phyloP scores from a whole-genome alignment of 2,888 invertebrate species.

The Dynastes tityus region DNA sequence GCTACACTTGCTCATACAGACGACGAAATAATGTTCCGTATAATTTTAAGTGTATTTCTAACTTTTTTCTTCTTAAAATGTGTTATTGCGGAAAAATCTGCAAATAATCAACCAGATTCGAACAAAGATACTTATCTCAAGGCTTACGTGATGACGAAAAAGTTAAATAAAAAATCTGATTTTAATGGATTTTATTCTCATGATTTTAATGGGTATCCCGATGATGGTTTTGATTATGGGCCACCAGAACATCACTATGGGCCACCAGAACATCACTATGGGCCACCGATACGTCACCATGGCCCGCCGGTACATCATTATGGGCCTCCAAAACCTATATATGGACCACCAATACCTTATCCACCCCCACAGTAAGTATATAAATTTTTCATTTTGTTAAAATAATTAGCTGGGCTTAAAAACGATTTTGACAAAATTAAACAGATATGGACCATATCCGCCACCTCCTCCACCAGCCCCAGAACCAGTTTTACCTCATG shows the following conservation, averaged over 20 bases:
- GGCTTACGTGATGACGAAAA: conserved; percentile 77
- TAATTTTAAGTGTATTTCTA: conserved; percentile 60
- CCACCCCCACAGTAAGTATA: conserved; percentile 67
- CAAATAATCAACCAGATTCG: conserved; percentile 57
- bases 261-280: conserved; percentile 59
- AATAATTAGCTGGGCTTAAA: neutral
- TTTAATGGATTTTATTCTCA: conserved; percentile 69
- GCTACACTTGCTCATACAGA: conserved; percentile 68
- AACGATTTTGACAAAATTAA: neutral
- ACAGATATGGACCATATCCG: conserved; percentile 31
- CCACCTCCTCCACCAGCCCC: conserved; percentile 58
- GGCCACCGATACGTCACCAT: conserved; percentile 54
- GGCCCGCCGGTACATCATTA: conserved; percentile 67
- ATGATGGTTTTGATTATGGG: conserved; percentile 68
- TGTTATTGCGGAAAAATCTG: conserved; percentile 61
- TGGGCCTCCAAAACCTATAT: conserved; percentile 62
- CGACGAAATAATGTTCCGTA: conserved; percentile 58
- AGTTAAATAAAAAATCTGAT: conserved; percentile 71
- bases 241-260: conserved; percentile 65
- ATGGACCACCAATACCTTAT: conserved; percentile 66
- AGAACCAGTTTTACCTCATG: conserved; percentile 70
- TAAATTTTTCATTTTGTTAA: neutral
- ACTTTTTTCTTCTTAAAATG: conserved; percentile 55
- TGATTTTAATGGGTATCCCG: conserved; percentile 65
- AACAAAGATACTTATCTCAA: conserved; percentile 76